Percentiles rank a stretch among this genome's conserved stretches.
These are phyloP conservation scores for Paraescarpia echinospica DNA, from an alignment of 1,140 invertebrate genomes.

Conservation along the genomic window DNA sequence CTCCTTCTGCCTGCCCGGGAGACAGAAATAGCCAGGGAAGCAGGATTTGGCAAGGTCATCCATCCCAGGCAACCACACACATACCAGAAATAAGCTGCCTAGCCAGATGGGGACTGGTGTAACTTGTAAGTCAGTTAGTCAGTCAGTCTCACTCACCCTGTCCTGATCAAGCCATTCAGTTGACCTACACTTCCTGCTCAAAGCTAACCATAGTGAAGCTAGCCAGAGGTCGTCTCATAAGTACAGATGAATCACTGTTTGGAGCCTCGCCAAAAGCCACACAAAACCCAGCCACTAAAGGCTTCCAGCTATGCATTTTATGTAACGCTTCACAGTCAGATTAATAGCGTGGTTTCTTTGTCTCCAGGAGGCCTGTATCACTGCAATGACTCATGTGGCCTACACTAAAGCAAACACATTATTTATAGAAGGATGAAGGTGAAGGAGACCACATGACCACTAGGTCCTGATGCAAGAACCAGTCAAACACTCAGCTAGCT, in stretches of 20 bases:
- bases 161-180: background rate
- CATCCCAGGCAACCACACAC: background rate
- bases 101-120: background rate
- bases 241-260: background rate
- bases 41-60: background rate
- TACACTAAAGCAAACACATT: background rate
- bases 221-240: background rate
- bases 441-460: background rate
- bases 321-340: background rate
- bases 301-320: background rate
- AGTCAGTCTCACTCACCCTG: background rate
- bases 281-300: background rate
- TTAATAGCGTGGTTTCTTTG: conserved; percentile 1
- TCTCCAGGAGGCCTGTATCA: conserved; percentile 3
- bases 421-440: background rate
- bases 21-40: background rate
- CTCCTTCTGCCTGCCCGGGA: background rate
- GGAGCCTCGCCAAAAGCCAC: background rate
- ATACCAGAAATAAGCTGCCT: background rate
- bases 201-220: background rate
- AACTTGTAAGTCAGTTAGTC: background rate
- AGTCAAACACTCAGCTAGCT: background rate
- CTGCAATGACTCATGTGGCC: background rate
- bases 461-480: background rate
- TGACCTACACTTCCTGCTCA: background rate